Evolutionary conservation across 1,140 invertebrate species (phyloP), one percentile per base, ranked within the genome.

Genomic region (Drosophila oshimai): DNA sequence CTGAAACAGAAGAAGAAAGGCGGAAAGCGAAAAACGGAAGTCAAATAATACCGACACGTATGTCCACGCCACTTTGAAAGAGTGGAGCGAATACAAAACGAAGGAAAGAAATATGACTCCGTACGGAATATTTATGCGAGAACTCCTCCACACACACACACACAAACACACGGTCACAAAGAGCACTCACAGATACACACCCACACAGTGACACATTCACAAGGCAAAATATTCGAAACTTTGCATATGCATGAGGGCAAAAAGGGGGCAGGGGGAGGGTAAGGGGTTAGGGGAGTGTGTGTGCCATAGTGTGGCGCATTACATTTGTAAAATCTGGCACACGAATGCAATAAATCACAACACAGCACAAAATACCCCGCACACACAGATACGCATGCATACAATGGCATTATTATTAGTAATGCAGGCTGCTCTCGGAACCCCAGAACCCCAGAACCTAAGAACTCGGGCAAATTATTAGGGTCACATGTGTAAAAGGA

Each of bases 241-340:
- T 86, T 86, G 72, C 80, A 87, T 87, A 87, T 83, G 83, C 74
- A 87, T 83, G 69, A 81, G 45, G 31, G 33, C 0, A 17, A 28
- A 17, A 51, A 20, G 55, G 20, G 6, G 50, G n/a, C 7, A 18
- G 41, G 29, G 39, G 26, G 37, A 22, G 12, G 5, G 6, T n/a
- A 22, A 18, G 13, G 17, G 20, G n/a, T n/a, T n/a, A n/a, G n/a
- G n/a, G 47, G 39, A 33, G 46, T 24, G 26, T n/a, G n/a, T n/a
- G 54, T 53, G 64, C 47, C 70, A 69, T 69, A 74, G 71, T 60
- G 73, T 74, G 83, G 83, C 74, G 70, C 70, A 89, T 89, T 72
- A 84, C 84, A 76, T 89, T 84, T 80, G 78, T 89, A 84, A 89
- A 89, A 89, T 89, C 84, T 89, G 84, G 84, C 84, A 89, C 86